Conservation (phyloP, 2,888 invertebrate genomes). For the Caenorhabditis imperialis region DNA sequence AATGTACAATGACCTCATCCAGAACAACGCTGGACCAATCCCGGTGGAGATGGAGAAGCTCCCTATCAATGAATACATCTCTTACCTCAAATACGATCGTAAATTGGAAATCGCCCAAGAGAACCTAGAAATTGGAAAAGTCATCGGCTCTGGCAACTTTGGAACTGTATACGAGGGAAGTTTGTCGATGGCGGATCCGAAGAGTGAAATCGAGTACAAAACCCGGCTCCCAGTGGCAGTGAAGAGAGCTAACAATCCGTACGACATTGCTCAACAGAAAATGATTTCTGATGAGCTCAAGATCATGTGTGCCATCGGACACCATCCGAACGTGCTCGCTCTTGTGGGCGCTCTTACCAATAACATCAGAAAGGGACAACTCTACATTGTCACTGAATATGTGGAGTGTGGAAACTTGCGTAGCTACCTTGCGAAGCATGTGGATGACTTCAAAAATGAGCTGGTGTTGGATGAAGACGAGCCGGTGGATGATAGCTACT, state of each 20-base stretch:
- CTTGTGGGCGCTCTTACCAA: constrained; percentile 63
- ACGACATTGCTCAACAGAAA: constrained; percentile 46
- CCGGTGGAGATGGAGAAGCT: constrained; percentile 30
- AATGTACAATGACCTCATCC: constrained; percentile 57
- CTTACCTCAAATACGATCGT: constrained; percentile 47
- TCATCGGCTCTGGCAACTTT: constrained; percentile 61
- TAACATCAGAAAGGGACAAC: constrained; percentile 60
- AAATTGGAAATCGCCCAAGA: constrained; percentile 49
- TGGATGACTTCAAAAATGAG: constrained; percentile 42
- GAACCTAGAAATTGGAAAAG: constrained; percentile 35
- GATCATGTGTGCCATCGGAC: constrained; percentile 63
- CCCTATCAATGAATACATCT: constrained; percentile 57
- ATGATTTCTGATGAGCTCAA: constrained; percentile 65
- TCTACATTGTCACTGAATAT: constrained; percentile 59
- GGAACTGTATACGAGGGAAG: constrained; percentile 58
- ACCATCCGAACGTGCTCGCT: constrained; percentile 65
- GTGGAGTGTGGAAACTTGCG: constrained; percentile 57
- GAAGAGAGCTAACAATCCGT: constrained; percentile 57
- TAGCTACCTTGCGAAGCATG: constrained; percentile 38
- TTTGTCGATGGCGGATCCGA: constrained; percentile 43
- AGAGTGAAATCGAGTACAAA: constrained; percentile 44
- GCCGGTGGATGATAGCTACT: constrained; percentile 32
- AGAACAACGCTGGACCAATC: constrained; percentile 18
- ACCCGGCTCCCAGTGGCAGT: constrained; percentile 58
- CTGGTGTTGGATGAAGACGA: constrained; percentile 13